These are phyloP conservation scores for Xyliphius kryptos DNA, from an alignment of 2,113 vertebrate genomes.

Conservation along the genomic window DNA sequence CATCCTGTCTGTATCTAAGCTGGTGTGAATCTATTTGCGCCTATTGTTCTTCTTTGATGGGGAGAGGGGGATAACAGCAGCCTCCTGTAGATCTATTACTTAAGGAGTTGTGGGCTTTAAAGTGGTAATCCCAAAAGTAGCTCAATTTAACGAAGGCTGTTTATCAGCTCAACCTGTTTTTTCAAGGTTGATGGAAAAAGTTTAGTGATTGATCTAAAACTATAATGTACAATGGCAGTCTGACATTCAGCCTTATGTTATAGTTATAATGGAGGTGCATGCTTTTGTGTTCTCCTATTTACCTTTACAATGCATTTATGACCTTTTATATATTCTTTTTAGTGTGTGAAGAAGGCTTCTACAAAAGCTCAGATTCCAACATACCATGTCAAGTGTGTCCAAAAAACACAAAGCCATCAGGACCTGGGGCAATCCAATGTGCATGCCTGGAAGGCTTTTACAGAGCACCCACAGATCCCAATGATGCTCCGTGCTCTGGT, in stretches of 20 bases:
- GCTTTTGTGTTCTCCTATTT: not conserved
- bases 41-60: slow-evolving; percentile 24
- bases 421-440: slow-evolving; percentile 61
- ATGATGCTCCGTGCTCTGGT: slow-evolving; percentile 74
- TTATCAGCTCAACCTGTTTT: not conserved
- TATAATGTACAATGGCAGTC: no score
- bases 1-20: slow-evolving; percentile 12
- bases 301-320: not conserved
- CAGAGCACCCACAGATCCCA: slow-evolving; percentile 64
- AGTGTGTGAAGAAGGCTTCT: slow-evolving; percentile 81
- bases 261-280: not conserved
- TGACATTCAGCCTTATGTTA: no score
- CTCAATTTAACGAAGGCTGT: not conserved
- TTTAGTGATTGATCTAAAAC: no score
- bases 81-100: slow-evolving; percentile 21
- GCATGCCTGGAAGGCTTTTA: slow-evolving; percentile 77
- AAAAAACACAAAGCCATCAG: slow-evolving; percentile 65
- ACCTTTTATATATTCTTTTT: slow-evolving; percentile 19
- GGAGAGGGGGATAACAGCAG: slow-evolving; percentile 28
- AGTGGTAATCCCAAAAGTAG: not conserved
- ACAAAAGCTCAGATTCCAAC: slow-evolving; percentile 65
- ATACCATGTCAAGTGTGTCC: slow-evolving; percentile 72
- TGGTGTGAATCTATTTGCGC: slow-evolving; percentile 28
- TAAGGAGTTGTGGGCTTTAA: slow-evolving; percentile 6
- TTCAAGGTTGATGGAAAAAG: not conserved